Evolutionary conservation across 2,797 vertebrate genomes (phyloP), one percentile per base, ranked within the genome.

Genomic region (Lycodopsis pacificus): DNA sequence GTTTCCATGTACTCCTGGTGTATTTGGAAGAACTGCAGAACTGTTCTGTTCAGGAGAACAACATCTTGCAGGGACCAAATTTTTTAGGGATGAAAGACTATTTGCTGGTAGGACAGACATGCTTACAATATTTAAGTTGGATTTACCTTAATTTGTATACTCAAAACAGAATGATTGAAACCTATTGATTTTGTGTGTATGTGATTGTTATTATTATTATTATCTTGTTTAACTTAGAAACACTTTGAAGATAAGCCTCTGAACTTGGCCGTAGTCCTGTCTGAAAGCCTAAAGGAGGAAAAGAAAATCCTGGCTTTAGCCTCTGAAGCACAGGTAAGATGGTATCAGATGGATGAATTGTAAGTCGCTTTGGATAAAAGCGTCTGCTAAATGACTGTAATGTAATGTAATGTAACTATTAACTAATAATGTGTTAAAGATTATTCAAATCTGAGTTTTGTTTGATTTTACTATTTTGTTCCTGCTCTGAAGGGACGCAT

Each of bases 251-350:
- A 44, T 20, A 0, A 78, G 3, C 89, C 90, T 0, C 14, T 53
- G 51, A 56, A 34, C 3, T 36, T 94, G 83, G 92, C 90, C 1
- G 4, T 4, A 4, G 40, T 86, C 84, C 83, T 93, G 0, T 92
- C 75, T 48, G 51, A 83, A 22, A 91, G 87, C 58, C 76, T 93
- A 0, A 73, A 5, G 6, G 79, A 90, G 71, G 92, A 93, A 54
- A 86, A 40, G 59, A 69, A 70, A 48, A 83, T 92, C 63, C 76
- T 93, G 65, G 40, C 53, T 42, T 79, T 71, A 2, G 71, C 49
- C 42, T 71, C 56, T n/a, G 20, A 62, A 14, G 2, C 32, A 4
- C 70, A 74, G 83, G 90, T 91, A 25, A 75, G 83, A 54, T 27
- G 14, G 14, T 46, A 6, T 44, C 8, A 25, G 0, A 5, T 19